Evolutionary conservation across 1,140 invertebrate species (phyloP), one percentile per base, ranked within the genome.

Genomic region (Triops cancriformis): DNA sequence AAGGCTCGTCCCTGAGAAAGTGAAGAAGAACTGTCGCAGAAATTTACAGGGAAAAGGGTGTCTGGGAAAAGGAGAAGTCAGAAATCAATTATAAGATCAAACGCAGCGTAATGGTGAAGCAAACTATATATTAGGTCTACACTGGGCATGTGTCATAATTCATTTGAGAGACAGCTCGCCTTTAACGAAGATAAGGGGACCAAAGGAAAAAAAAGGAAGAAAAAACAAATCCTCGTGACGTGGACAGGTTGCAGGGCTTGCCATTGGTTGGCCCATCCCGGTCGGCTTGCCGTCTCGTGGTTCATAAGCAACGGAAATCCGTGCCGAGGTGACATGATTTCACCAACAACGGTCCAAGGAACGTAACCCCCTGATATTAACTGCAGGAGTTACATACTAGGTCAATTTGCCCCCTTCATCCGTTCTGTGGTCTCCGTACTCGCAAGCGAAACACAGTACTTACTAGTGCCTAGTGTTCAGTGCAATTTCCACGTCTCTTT

Each of bases 221-320:
- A 64, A 64, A 11, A 64, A 64, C 14, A 64, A 64, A 64, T 64
- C 14, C 51, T 18, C 14, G n/a, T 64, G 51, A 64, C 51, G 51
- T 64, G 51, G 51, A 64, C 51, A 64, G 51, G 51, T 64, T 64
- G 51, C 23, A 64, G 51, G 51, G 51, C 51, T 64, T 64, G 51
- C 51, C 51, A 64, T 64, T 64, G 51, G 51, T 64, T 64, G 51
- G 51, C 51, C 51, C 51, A 64, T 12, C 51, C 51, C 51, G 51
- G 51, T 23, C 51, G 18, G 14, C 51, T 64, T 64, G 18, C 23
- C 51, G 51, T 23, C 51, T 23, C 51, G 51, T n/a, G 14, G 51
- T 64, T 64, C 51, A 64, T 64, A 64, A 64, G 51, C 51, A 64
- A 64, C 51, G 51, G 51, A 64, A 64, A 64, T 64, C 51, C 51